These are phyloP conservation scores for Hydrocynus forskahlii DNA, from an alignment of 2,797 vertebrate species.

Conservation along the genomic window DNA sequence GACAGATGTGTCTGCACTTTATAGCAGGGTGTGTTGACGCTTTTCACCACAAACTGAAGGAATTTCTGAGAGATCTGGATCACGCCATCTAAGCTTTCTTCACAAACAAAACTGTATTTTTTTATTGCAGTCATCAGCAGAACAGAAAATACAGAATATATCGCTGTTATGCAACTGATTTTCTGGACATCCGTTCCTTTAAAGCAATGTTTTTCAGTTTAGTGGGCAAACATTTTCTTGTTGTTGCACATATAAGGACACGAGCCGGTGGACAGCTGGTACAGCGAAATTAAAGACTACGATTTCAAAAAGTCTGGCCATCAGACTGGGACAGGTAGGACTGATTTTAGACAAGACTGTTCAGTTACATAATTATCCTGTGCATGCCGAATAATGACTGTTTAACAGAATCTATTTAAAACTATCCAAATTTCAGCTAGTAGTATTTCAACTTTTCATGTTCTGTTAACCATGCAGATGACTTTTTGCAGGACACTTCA, in stretches of 20 bases:
- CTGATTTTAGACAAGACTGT: background rate
- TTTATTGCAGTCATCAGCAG: background rate
- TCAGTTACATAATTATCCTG: background rate
- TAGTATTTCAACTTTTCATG: too few species aligned
- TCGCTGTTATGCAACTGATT: too few species aligned
- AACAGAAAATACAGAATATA: too few species aligned
- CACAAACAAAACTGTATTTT: background rate
- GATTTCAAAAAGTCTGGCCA: slow-evolving; percentile 61
- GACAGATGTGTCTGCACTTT: slow-evolving; percentile 21
- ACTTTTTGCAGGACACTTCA: slow-evolving; percentile 67
- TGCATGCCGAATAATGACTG: too few species aligned
- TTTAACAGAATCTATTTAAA: too few species aligned
- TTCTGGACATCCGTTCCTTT: background rate
- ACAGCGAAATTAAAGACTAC: slow-evolving; percentile 75
- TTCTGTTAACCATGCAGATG: too few species aligned
- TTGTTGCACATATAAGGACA: slow-evolving; percentile 60
- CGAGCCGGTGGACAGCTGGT: slow-evolving; percentile 73
- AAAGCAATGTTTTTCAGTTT: background rate
- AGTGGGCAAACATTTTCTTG: background rate
- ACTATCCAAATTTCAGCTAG: too few species aligned
- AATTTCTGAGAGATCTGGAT: slow-evolving; percentile 3
- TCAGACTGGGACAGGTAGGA: slow-evolving; percentile 58
- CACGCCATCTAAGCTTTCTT: background rate
- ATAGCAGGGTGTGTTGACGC: slow-evolving; percentile 20
- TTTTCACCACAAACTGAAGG: slow-evolving; percentile 9